Conservation (phyloP, 1,140 invertebrate genomes). For the Bombus pyrosoma region DNA sequence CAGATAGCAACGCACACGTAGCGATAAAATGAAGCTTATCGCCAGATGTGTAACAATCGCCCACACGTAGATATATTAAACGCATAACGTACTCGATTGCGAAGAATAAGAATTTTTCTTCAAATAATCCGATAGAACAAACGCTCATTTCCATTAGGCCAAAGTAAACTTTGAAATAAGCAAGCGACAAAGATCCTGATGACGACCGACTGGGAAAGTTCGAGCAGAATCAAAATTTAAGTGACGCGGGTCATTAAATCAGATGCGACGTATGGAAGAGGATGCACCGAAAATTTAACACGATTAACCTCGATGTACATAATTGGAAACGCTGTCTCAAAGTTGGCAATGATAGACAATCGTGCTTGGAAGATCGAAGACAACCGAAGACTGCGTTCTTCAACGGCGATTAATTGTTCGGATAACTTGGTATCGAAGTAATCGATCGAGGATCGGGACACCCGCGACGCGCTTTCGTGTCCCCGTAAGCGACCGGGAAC, state of each 20-base stretch:
- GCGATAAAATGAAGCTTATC: too few relatives aligned
- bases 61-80: too few relatives aligned
- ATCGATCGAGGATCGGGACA: constrained; percentile 32
- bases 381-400: constrained; percentile 18
- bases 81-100: too few relatives aligned
- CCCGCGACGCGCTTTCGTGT: constrained; percentile 23
- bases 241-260: constrained; percentile 59
- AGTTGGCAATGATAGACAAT: constrained; percentile 8
- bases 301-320: constrained; percentile 50
- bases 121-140: too few relatives aligned
- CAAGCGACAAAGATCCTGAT: not conserved
- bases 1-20: too few relatives aligned
- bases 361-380: constrained; percentile 39
- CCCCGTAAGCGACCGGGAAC: not conserved
- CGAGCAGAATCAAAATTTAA: not conserved
- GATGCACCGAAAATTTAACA: constrained; percentile 51
- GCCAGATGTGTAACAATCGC: too few relatives aligned
- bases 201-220: not conserved
- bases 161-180: not conserved
- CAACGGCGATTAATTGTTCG: constrained; percentile 29
- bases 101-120: too few relatives aligned
- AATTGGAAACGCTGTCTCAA: constrained; percentile 60
- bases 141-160: too few relatives aligned
- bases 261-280: constrained; percentile 44
- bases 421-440: constrained; percentile 15